phyloP scores from a whole-genome alignment of 2,113 vertebrate species.

The Petrocephalus microphthalmus region DNA sequence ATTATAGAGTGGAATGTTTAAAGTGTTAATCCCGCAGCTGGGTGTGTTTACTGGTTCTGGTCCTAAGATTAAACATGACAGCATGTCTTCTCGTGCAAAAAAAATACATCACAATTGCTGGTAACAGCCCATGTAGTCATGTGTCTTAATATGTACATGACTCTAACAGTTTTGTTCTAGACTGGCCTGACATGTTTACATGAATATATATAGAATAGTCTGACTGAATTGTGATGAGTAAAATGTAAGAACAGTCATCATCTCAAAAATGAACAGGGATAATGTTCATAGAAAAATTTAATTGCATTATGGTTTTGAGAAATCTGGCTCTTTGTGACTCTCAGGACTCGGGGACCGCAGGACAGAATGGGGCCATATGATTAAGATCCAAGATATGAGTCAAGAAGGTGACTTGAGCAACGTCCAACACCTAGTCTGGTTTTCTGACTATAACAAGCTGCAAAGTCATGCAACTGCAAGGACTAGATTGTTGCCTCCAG shows the following conservation, averaged over 20 bases:
- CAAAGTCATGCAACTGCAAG: background rate
- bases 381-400: background rate
- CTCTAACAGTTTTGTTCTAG: background rate
- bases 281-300: too few relatives aligned
- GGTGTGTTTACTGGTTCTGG: background rate
- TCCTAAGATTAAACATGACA: constrained; percentile 2
- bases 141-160: background rate
- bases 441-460: background rate
- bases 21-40: background rate
- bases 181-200: background rate
- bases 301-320: background rate
- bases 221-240: too few relatives aligned
- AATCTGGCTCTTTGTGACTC: background rate
- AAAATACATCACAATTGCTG: background rate
- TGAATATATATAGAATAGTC: too few relatives aligned
- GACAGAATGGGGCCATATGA: background rate
- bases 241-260: too few relatives aligned
- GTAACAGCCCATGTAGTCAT: background rate
- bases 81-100: background rate
- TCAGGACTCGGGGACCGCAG: background rate
- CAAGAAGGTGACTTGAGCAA: background rate
- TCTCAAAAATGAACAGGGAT: too few relatives aligned
- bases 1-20: background rate
- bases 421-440: background rate
- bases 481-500: background rate